phyloP scores from a whole-genome alignment of 2,797 vertebrate species.

The Atherinosoma microstoma region DNA sequence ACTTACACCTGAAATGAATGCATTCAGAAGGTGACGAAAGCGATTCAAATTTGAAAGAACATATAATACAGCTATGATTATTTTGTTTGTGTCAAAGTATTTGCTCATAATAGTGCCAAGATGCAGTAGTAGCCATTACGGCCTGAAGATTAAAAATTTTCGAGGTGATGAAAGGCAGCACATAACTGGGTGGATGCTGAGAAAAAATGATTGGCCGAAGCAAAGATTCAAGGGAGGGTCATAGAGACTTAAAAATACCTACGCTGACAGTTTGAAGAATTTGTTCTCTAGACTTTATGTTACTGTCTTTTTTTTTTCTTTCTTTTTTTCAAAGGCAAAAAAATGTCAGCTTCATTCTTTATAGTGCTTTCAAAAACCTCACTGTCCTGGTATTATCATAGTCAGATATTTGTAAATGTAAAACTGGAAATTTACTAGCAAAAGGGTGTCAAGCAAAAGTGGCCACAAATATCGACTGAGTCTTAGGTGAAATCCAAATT shows the following conservation, averaged over 20 bases:
- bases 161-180: constrained; percentile 46
- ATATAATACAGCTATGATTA: fast-evolving
- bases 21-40: fast-evolving
- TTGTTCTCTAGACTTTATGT: neutral
- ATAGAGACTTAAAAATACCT: constrained; percentile 41
- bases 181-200: constrained; percentile 12
- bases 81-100: fast-evolving
- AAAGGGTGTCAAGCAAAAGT: neutral
- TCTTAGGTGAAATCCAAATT: neutral
- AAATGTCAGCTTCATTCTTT: neutral
- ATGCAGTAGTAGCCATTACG: neutral
- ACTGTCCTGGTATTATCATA: neutral
- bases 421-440: neutral
- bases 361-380: neutral
- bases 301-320: neutral
- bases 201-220: constrained; percentile 66
- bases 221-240: constrained; percentile 59
- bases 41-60: fast-evolving
- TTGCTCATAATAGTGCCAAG: neutral
- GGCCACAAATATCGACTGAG: neutral
- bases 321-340: neutral
- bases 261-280: neutral
- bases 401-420: neutral
- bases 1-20: neutral
- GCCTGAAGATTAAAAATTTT: fast-evolving